Conservation (phyloP, 2,797 vertebrate species). For the Gouania willdenowi region DNA sequence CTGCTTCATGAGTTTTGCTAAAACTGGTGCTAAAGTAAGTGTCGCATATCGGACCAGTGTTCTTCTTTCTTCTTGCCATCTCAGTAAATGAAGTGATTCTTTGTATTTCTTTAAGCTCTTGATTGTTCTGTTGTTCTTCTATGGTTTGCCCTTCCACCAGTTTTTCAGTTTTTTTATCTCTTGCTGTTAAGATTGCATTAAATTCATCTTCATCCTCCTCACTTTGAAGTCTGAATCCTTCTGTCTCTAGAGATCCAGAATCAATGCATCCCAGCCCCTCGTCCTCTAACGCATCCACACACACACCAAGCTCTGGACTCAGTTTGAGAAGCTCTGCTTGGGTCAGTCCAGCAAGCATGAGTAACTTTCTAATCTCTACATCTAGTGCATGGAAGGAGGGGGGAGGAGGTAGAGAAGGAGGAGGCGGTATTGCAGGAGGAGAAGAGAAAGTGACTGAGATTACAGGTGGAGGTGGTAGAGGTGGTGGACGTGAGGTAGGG, state of each 20-base stretch:
- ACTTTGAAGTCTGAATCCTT: slow-evolving; percentile 34
- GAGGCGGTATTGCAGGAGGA: slow-evolving; percentile 68
- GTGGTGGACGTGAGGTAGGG: slow-evolving; percentile 65
- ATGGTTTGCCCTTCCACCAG: slow-evolving; percentile 24
- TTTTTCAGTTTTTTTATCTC: slow-evolving; percentile 36
- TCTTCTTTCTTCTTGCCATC: slow-evolving; percentile 81
- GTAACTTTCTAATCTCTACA: slow-evolving; percentile 71
- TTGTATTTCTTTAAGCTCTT: slow-evolving; percentile 45
- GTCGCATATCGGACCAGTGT: slow-evolving; percentile 43
- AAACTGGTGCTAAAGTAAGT: slow-evolving; percentile 63
- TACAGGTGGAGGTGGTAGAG: slow-evolving; percentile 53
- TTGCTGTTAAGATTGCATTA: slow-evolving; percentile 6
- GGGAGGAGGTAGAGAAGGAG: slow-evolving; percentile 50
- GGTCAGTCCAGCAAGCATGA: slow-evolving; percentile 78
- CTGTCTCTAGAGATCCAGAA: slow-evolving; percentile 20
- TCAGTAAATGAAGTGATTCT: slow-evolving; percentile 88
- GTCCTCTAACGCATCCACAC: slow-evolving; percentile 63
- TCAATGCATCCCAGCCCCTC: slow-evolving; percentile 41
- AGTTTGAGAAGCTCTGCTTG: slow-evolving; percentile 80
- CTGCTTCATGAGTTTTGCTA: slow-evolving; percentile 48
- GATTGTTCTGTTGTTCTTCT: slow-evolving; percentile 37
- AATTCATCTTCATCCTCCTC: slow-evolving; percentile 25
- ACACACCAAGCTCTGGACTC: slow-evolving; percentile 78
- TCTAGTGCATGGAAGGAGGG: slow-evolving; percentile 62
- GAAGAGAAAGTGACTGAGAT: slow-evolving; percentile 45